Conservation (phyloP, 2,797 vertebrate genomes). For the Cuculus canorus region DNA sequence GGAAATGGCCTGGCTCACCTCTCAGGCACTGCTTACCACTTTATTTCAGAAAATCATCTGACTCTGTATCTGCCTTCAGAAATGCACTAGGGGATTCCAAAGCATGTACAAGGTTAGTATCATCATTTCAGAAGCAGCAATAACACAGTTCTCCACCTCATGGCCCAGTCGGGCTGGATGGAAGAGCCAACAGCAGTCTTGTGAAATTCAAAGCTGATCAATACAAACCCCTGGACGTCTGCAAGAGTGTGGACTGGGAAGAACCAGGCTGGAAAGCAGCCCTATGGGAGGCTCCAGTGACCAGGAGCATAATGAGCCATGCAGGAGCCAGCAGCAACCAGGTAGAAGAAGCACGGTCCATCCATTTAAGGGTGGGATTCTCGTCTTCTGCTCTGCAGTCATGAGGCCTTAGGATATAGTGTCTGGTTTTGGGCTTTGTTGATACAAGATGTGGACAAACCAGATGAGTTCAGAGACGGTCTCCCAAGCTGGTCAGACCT, state of each 20-base stretch:
- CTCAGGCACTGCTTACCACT: constrained; percentile 14
- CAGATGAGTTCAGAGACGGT: fast-evolving
- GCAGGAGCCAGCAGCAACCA: background rate
- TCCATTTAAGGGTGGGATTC: background rate
- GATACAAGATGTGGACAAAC: background rate
- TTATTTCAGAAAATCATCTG: constrained; percentile 47
- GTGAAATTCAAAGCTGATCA: background rate
- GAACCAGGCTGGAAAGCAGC: fast-evolving
- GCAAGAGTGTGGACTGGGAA: background rate
- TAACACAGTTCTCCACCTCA: background rate
- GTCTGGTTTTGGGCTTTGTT: background rate
- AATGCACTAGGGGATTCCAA: constrained; percentile 38
- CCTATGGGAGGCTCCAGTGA: background rate
- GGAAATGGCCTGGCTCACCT: constrained; percentile 42
- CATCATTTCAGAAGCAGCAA: constrained; percentile 41
- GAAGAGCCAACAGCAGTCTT: background rate
- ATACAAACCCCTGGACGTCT: background rate
- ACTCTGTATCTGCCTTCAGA: constrained; percentile 38
- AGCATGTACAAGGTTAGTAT: constrained; percentile 18
- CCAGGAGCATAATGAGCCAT: background rate
- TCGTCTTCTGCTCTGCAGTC: background rate
- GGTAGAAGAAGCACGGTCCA: background rate
- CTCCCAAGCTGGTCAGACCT: background rate
- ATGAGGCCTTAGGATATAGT: background rate
- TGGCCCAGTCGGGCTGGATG: background rate